A percentile compares a stretch with the other conserved stretches of the same genome.
Conservation (phyloP, 2,888 invertebrate species). For the Allygus modestus region DNA sequence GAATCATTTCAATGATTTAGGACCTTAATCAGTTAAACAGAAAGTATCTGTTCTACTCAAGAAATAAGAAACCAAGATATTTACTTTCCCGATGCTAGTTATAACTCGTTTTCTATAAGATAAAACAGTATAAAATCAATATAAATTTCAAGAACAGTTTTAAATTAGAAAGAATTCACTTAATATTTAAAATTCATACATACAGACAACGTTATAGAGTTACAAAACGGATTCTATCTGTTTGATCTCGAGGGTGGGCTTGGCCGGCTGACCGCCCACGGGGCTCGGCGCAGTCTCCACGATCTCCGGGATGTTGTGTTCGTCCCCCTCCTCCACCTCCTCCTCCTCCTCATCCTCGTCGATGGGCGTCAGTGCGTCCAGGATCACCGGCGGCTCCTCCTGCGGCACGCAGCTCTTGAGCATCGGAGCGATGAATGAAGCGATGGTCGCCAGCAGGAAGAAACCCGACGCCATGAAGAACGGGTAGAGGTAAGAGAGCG, state of each 20-base stretch:
- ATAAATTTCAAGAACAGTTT: not conserved
- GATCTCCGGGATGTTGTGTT: constrained; percentile 81
- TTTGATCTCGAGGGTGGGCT: constrained; percentile 78
- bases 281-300: constrained; percentile 87
- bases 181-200: too few species aligned
- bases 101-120: too few species aligned
- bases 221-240: constrained; percentile 87
- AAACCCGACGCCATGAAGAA: constrained; percentile 96
- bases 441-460: constrained; percentile 89
- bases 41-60: too few species aligned
- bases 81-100: too few species aligned
- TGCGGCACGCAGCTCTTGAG: constrained; percentile 79
- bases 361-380: constrained; percentile 88
- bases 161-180: not conserved
- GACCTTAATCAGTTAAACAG: too few species aligned
- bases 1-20: too few species aligned
- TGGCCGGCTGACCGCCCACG: constrained; percentile 75
- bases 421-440: constrained; percentile 90
- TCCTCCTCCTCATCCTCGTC: constrained; percentile 86
- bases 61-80: too few species aligned
- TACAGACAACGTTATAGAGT: too few species aligned
- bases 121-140: not conserved
- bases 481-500: constrained; percentile 88
- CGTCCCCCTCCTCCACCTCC: constrained; percentile 84
- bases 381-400: constrained; percentile 80